Conservation (phyloP, 2,888 invertebrate genomes). For the Andrena chrysosceles region DNA sequence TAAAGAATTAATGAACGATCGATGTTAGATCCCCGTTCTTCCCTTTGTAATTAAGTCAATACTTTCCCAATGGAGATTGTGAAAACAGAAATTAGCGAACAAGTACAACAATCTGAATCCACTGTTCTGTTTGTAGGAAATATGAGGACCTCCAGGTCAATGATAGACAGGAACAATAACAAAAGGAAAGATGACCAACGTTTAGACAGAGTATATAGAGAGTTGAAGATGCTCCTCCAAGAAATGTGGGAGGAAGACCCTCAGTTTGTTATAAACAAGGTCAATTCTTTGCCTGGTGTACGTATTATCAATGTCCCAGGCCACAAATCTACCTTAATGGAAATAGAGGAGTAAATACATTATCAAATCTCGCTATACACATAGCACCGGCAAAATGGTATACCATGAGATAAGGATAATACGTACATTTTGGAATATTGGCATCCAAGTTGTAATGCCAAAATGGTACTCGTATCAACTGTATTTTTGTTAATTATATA, state of each 20-base stretch:
- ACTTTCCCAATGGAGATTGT: too few relatives aligned
- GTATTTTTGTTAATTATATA: neutral
- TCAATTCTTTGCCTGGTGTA: neutral
- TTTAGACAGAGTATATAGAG: neutral
- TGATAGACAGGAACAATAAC: neutral
- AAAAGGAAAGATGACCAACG: neutral
- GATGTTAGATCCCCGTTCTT: neutral
- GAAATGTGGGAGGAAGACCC: neutral
- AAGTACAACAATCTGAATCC: neutral
- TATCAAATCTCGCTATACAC: too few relatives aligned
- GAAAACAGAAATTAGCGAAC: too few relatives aligned
- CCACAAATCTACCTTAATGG: neutral
- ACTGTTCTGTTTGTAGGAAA: neutral
- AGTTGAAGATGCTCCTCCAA: neutral
- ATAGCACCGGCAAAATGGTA: too few relatives aligned
- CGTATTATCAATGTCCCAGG: conserved; percentile 2
- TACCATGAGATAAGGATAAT: neutral
- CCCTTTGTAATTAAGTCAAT: too few relatives aligned
- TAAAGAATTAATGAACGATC: neutral
- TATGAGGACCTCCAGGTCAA: conserved; percentile 4
- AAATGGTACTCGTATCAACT: neutral
- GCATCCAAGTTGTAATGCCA: neutral
- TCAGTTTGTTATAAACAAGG: neutral
- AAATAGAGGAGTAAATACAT: neutral
- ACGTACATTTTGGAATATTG: neutral